Percentiles rank a stretch among this genome's conserved stretches.
Evolutionary conservation across 30 jellyfish, hydroid and myxozoan genomes (phyloP).

Genomic region (Pseudorhiza aurosa): DNA sequence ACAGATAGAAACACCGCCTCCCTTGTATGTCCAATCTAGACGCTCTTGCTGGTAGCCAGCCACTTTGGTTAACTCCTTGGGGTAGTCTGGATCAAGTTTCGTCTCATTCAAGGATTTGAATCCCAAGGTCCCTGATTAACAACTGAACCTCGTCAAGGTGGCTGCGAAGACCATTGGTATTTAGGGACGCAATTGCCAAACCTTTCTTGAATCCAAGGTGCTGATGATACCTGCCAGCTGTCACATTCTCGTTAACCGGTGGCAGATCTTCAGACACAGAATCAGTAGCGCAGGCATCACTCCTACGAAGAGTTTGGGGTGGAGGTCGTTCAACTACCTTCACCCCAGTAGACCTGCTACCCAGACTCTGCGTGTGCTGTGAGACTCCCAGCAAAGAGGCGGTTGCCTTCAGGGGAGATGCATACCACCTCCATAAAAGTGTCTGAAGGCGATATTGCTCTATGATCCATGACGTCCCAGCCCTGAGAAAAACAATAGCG

Average conservation of each 20-base stretch:
- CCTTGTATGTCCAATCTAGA: slow-evolving; percentile 13
- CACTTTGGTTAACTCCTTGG: background rate
- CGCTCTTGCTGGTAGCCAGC: slow-evolving; percentile 18
- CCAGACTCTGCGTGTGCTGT: too few species aligned
- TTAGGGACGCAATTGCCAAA: slow-evolving; percentile 42
- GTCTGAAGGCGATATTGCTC: too few species aligned
- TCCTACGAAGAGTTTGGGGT: too few species aligned
- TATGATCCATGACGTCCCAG: slow-evolving; percentile 9
- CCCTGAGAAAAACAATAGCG: slow-evolving; percentile 1
- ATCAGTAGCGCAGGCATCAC: too few species aligned
- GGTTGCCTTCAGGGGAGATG: too few species aligned
- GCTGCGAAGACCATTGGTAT: slow-evolving; percentile 31
- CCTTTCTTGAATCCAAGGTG: slow-evolving; percentile 57
- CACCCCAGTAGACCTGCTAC: too few species aligned
- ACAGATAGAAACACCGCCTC: slow-evolving; percentile 3
- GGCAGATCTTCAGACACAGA: background rate
- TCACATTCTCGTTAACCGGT: slow-evolving; percentile 5
- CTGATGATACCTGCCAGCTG: slow-evolving; percentile 19
- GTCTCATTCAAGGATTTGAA: background rate
- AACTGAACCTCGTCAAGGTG: slow-evolving; percentile 30
- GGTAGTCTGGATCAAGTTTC: background rate
- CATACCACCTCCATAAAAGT: too few species aligned
- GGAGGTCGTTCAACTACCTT: too few species aligned
- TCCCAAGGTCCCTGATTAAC: slow-evolving; percentile 4
- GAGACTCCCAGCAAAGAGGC: too few species aligned